Base-by-base conservation (phyloP, 2,888 invertebrate species). In the Formica aserva region DNA sequence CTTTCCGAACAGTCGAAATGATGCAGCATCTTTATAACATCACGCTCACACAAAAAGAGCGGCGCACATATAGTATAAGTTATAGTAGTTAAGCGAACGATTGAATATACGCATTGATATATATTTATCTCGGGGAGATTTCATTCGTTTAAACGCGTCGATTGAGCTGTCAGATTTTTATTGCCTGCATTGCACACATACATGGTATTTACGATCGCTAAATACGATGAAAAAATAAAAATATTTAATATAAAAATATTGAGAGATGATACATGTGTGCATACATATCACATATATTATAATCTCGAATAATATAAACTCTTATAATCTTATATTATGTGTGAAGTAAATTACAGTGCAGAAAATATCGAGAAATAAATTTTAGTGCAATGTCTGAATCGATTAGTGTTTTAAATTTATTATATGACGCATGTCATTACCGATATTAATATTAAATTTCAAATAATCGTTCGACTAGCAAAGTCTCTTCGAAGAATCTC, bases 1-100 rank as follows among this genome's bases (percentile, higher is more conserved):
- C 52, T 78, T 85, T 55, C 35, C n/a, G 22, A 84, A 35, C 26
- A 57, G 35, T 22, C 67, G 32, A 66, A 72, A 55, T 80, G 69
- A 78, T 71, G 48, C n/a, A 41, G 41, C 66, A n/a, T 29, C 65
- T 66, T 67, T 35, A 29, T 35, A 52, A n/a, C 52, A 13, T n/a
- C 32, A 18, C 2, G 55, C 45, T 0, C 29, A 22, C 41, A 32
- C 15, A 32, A 65, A 45, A 72, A 75, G 57, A 26, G 9, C 38
- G 22, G 45, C n/a, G 26, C 41, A 18, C 8, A 32, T n/a, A 29
- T n/a, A 65, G 35, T 8, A 35, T 35, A n/a, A n/a, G 63, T 26
- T 26, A 26, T 26, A 26, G 26, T 26, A 26, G 26, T 26, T 41
- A 15, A 66, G 15, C n/a, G 26, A 35, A 35, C 60, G 71, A 80